These are phyloP conservation scores for Cheiracanthium punctorium DNA, from an alignment of 2,888 invertebrate genomes.

Conservation along the genomic window DNA sequence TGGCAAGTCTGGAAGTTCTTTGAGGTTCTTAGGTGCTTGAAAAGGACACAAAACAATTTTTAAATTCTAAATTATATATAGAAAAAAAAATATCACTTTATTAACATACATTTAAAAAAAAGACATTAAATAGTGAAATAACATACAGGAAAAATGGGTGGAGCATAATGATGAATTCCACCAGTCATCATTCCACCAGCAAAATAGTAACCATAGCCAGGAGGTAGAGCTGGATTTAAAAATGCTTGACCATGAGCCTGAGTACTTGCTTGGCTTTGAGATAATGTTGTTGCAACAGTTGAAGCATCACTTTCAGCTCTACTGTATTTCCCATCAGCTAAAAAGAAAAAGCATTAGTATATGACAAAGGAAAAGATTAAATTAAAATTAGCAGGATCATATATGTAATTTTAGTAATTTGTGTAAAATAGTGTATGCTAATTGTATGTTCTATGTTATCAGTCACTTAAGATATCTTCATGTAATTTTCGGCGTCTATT, in stretches of 20 bases:
- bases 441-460: too few species aligned
- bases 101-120: too few species aligned
- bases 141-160: constrained; percentile 67
- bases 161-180: constrained; percentile 66
- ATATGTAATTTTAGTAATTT: too few species aligned
- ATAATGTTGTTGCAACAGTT: constrained; percentile 85
- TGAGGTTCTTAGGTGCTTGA: too few species aligned
- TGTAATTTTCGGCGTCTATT: too few species aligned
- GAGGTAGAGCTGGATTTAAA: constrained; percentile 80
- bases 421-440: too few species aligned
- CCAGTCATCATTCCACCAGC: constrained; percentile 76
- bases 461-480: too few species aligned
- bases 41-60: too few species aligned
- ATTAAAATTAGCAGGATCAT: too few species aligned
- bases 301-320: constrained; percentile 82
- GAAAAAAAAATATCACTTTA: too few species aligned
- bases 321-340: constrained; percentile 77
- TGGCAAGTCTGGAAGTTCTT: too few species aligned
- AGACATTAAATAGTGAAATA: neutral
- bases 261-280: constrained; percentile 78
- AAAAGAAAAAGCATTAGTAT: constrained; percentile 7
- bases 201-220: constrained; percentile 84
- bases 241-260: constrained; percentile 82
- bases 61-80: too few species aligned
- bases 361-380: neutral